Evolutionary conservation across 2,113 vertebrate species (phyloP), one percentile per base, ranked within the genome.

Genomic region (Oxyruncus cristatus): DNA sequence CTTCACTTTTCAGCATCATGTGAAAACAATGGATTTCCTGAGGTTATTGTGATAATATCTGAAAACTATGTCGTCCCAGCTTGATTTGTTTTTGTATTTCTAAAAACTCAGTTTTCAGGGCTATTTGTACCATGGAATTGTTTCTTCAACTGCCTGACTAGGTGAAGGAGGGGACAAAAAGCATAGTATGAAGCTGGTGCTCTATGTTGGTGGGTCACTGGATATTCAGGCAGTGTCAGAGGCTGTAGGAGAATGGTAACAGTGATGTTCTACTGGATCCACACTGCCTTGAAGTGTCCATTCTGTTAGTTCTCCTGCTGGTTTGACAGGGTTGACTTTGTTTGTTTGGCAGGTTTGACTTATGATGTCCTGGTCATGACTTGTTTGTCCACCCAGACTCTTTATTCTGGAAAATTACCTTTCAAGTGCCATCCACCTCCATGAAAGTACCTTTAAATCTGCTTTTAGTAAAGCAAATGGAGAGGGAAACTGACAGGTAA

Each of bases 231-330:
- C 7, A 52, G 39, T 62, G 13, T 30, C 35, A 81, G n/a, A 73
- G 12, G 4, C 21, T 66, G 8, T 24, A 8, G 28, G 14, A 55
- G 19, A 66, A 52, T 19, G 42, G 3, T 39, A 77, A 44, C 42
- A 49, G 22, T 27, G 39, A 33, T 28, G 41, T 86, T 77, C 39
- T 84, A 2, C 42, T 59, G 28, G 6, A 9, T 61, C 44, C 3
- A 3, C 0, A 1, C 5, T 3, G 24, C 26, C 21, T 44, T 15
- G 3, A 42, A 21, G 9, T 44, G n/a, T 22, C 32, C 3, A 0
- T 68, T 46, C 15, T 61, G 19, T 30, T 63, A 46, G 26, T 30
- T 83, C 15, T 79, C 23, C 24, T 19, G 1, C 41, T 79, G 67
- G n/a, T 85, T 71, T 89, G 26, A 55, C 46, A 55, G 0, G 4